Percentiles rank a stretch among this genome's conserved stretches.
Evolutionary conservation across 1,140 invertebrate species (phyloP).

Genomic region (Harpegnathos saltator): DNA sequence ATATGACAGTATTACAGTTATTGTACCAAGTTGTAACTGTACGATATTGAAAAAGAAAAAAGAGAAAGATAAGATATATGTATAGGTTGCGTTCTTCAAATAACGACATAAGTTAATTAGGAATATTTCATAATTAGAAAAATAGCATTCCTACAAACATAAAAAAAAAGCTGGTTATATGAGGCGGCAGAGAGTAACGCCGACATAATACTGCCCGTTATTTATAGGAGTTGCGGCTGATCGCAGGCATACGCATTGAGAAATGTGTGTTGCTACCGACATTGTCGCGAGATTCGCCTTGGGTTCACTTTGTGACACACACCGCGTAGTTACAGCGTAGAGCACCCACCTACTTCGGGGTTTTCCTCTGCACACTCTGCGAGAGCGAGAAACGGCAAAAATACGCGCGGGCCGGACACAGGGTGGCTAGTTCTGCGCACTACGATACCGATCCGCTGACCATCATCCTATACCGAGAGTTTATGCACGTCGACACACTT

Average conservation of each 20-base stretch:
- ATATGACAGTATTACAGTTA: background rate
- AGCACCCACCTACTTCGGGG: constrained; percentile 83
- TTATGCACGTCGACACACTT: constrained; percentile 75
- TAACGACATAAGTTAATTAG: constrained; percentile 4
- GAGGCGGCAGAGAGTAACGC: constrained; percentile 74
- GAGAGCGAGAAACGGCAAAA: constrained; percentile 78
- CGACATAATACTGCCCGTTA: constrained; percentile 86
- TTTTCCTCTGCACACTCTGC: constrained; percentile 84
- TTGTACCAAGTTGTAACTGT: constrained; percentile 27
- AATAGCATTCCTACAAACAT: constrained; percentile 51
- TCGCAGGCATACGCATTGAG: constrained; percentile 79
- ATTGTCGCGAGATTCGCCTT: constrained; percentile 83
- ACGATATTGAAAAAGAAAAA: too few species aligned
- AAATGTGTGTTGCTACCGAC: constrained; percentile 81
- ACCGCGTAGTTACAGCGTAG: constrained; percentile 85
- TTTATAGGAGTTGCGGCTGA: constrained; percentile 87
- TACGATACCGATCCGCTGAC: constrained; percentile 79
- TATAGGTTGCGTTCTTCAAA: constrained; percentile 19
- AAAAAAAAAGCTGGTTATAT: constrained; percentile 69
- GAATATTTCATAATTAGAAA: constrained; percentile 11
- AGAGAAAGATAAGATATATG: constrained; percentile 1
- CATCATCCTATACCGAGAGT: constrained; percentile 76
- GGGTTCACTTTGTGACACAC: constrained; percentile 84
- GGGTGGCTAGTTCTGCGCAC: constrained; percentile 80
- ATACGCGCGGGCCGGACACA: constrained; percentile 65